phyloP scores from a whole-genome alignment of 2,797 vertebrate species.

The Phaenicophaeus curvirostris region DNA sequence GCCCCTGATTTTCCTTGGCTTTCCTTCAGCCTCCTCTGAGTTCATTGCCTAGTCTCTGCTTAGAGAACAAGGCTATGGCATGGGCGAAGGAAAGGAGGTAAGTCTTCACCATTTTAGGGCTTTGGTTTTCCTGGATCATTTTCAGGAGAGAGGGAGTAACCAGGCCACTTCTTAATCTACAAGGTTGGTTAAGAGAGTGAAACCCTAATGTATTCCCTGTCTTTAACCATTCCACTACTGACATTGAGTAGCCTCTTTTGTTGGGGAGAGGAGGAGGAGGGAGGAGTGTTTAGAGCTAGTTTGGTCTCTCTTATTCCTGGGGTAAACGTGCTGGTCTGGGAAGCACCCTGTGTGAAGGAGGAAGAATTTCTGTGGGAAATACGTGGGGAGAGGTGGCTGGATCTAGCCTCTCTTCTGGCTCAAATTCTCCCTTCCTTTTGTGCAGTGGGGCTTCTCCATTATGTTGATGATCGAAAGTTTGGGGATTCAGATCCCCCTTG shows the following conservation, averaged over 20 bases:
- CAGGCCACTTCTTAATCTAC: slow-evolving; percentile 29
- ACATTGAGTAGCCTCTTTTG: slow-evolving; percentile 30
- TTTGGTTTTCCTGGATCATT: slow-evolving; percentile 46
- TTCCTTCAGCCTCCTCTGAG: slow-evolving; percentile 64
- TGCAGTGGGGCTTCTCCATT: slow-evolving; percentile 37
- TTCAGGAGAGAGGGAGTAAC: slow-evolving; percentile 54
- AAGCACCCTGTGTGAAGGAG: slow-evolving; percentile 16
- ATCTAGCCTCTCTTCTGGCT: slow-evolving; percentile 26
- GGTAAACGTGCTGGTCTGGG: slow-evolving; percentile 40
- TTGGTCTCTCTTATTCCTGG: slow-evolving; percentile 50
- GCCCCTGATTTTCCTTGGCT: slow-evolving; percentile 62
- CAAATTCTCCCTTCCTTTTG: slow-evolving; percentile 52
- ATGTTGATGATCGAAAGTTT: slow-evolving; percentile 20
- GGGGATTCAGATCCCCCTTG: slow-evolving; percentile 54
- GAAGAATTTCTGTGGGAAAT: slow-evolving; percentile 40
- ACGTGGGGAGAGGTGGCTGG: not conserved
- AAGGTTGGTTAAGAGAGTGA: slow-evolving; percentile 33
- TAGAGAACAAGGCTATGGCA: slow-evolving; percentile 56
- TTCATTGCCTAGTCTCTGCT: slow-evolving; percentile 56
- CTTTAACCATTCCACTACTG: slow-evolving; percentile 62
- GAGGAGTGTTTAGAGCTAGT: slow-evolving; percentile 50
- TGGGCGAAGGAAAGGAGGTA: slow-evolving; percentile 66
- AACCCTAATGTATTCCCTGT: slow-evolving; percentile 13
- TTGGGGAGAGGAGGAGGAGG: slow-evolving; percentile 17
- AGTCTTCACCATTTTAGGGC: slow-evolving; percentile 53